phyloP scores from a whole-genome alignment of 2,797 vertebrate genomes.

The Phyllotis vaccarum region DNA sequence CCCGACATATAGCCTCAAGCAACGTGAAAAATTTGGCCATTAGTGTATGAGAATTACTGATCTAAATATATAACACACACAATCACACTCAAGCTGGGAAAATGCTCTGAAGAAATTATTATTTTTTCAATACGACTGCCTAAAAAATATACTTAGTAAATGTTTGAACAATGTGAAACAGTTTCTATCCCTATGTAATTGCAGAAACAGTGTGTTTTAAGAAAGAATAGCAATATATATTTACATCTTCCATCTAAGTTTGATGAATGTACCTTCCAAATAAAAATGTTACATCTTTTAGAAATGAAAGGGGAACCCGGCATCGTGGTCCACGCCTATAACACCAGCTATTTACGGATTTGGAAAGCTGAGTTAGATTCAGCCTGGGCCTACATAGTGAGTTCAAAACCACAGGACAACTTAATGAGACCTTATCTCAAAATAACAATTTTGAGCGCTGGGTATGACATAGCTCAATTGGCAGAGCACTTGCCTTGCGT shows the following conservation, averaged over 20 bases:
- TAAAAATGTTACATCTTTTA: constrained; percentile 18
- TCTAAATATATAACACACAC: background rate
- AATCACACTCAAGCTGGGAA: background rate
- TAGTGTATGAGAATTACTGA: background rate
- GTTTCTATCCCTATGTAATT: background rate
- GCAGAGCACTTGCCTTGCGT: background rate
- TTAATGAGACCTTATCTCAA: background rate
- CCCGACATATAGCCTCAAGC: background rate
- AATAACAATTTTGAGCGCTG: background rate
- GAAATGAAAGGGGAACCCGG: background rate
- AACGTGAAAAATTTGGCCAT: background rate
- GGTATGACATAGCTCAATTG: background rate
- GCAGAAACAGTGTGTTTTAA: constrained; percentile 9
- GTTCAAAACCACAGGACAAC: background rate
- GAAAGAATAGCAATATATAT: background rate
- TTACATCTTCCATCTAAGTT: background rate
- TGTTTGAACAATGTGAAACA: background rate
- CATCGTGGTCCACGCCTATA: background rate
- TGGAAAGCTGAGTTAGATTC: background rate
- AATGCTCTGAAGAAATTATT: background rate
- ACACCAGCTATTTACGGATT: background rate
- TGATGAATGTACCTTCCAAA: constrained; percentile 13
- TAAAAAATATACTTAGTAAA: background rate
- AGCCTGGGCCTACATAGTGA: background rate
- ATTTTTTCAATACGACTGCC: background rate